Base-by-base conservation (phyloP, 2,113 vertebrate genomes). In the Dascyllus trimaculatus region DNA sequence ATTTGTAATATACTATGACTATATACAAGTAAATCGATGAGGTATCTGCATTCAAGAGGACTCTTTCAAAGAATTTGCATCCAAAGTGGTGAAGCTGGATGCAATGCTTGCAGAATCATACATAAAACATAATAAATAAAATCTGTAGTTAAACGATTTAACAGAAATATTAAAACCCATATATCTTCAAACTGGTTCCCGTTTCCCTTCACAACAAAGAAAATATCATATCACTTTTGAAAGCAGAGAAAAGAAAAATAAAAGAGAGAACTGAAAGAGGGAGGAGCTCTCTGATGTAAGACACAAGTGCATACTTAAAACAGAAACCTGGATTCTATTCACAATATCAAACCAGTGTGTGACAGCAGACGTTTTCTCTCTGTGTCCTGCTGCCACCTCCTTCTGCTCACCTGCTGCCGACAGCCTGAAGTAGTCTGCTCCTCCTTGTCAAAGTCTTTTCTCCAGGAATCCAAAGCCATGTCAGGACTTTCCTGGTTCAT, bases 21-120 rank as follows among this genome's bases (percentile, higher is more conserved):
- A 92, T 86, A 66, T 90, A 93, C 88, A 93, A 60, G 79, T 87
- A 91, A 60, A 90, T 58, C 49, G 69, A 78, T 89, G 93, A 94
- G 94, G 93, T 94, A 93, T 88, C 78, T 87, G 88, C 80, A 72
- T 89, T 82, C 77, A 74, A 87, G 81, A 84, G 59, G 65, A 84
- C 46, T 83, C 72, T 61, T 78, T 71, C 52, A 65, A 71, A 56
- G 48, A 53, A n/a, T 66, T 75, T 71, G 64, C 58, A 82, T 86
- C 76, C 40, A 75, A 73, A 79, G 57, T 32, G 70, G 59, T 84
- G 71, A 71, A 71, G 82, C 64, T 85, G 57, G 87, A 82, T 83
- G 66, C 77, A 78, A 66, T 13, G 4, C 52, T 75, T 70, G 69
- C 78, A 72, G 61, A 78, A 75, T 75, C 53, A 22, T 66, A 79